These are phyloP conservation scores for Lycophotia porphyrea DNA, from an alignment of 2,888 invertebrate species.

Conservation along the genomic window DNA sequence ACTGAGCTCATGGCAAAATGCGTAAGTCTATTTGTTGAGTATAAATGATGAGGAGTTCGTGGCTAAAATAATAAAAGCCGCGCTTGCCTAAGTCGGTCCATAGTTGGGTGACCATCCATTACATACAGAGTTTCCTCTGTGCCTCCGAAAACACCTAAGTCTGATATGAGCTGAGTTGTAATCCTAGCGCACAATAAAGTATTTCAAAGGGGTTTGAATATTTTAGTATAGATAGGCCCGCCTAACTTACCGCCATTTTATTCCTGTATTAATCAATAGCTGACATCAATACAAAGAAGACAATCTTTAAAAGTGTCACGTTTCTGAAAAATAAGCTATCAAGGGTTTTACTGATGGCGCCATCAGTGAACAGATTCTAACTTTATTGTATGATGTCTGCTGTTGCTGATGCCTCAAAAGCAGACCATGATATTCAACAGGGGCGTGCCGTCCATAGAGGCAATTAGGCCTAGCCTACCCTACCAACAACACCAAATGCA, in stretches of 20 bases:
- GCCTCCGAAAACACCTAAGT: background rate
- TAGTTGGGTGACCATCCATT: too few species aligned
- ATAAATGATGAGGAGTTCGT: background rate
- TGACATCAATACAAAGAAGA: background rate
- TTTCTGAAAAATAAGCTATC: background rate
- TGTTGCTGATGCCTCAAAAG: background rate
- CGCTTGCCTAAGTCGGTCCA: background rate
- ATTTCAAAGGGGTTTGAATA: background rate
- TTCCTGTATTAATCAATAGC: background rate
- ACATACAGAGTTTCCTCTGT: background rate
- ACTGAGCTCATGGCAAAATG: constrained; percentile 90
- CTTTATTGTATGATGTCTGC: too few species aligned
- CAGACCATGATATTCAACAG: too few species aligned
- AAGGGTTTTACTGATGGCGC: too few species aligned
- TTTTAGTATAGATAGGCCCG: background rate
- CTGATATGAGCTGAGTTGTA: background rate
- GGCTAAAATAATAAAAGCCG: background rate
- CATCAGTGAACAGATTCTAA: too few species aligned
- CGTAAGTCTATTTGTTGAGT: constrained; percentile 84
- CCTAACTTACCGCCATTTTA: background rate
- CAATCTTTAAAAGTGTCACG: background rate
- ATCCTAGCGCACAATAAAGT: background rate
- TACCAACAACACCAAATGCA: too few species aligned
- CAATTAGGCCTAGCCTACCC: too few species aligned
- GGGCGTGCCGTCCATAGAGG: too few species aligned